phyloP scores from a whole-genome alignment of 2,797 vertebrate genomes.

The Diplodus sargus region DNA sequence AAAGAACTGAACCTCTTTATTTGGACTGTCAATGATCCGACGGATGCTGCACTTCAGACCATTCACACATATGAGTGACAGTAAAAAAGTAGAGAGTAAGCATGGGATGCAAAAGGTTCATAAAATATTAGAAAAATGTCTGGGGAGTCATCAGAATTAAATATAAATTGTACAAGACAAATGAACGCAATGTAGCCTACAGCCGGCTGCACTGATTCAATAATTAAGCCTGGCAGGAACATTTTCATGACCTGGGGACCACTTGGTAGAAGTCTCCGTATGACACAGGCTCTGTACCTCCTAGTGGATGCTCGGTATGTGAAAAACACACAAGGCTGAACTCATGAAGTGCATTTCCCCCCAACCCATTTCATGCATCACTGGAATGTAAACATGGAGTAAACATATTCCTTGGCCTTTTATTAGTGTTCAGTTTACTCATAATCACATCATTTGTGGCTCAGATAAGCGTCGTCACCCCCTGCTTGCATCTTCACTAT shows the following conservation, averaged over 20 bases:
- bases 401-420: conserved; percentile 85
- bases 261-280: conserved; percentile 66
- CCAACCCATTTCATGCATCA: conserved; percentile 72
- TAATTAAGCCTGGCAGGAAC: conserved; percentile 75
- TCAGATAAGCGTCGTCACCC: conserved; percentile 78
- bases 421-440: conserved; percentile 81
- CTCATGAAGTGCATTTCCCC: conserved; percentile 65
- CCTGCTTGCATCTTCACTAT: conserved; percentile 63
- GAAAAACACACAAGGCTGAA: conserved; percentile 68
- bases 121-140: conserved; percentile 83
- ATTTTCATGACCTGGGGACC: conserved; percentile 60
- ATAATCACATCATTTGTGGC: conserved; percentile 74
- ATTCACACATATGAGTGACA: conserved; percentile 82
- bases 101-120: conserved; percentile 82
- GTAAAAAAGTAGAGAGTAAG: conserved; percentile 81
- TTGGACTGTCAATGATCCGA: conserved; percentile 81
- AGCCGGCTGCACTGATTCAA: conserved; percentile 68
- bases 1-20: conserved; percentile 86
- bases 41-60: conserved; percentile 81
- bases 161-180: conserved; percentile 82
- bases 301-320: conserved; percentile 64
- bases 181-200: conserved; percentile 69
- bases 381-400: conserved; percentile 86
- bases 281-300: conserved; percentile 75
- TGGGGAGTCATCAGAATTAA: conserved; percentile 75